Conservation (phyloP, 2,797 vertebrate species). For the Malacoctenus gilli region DNA sequence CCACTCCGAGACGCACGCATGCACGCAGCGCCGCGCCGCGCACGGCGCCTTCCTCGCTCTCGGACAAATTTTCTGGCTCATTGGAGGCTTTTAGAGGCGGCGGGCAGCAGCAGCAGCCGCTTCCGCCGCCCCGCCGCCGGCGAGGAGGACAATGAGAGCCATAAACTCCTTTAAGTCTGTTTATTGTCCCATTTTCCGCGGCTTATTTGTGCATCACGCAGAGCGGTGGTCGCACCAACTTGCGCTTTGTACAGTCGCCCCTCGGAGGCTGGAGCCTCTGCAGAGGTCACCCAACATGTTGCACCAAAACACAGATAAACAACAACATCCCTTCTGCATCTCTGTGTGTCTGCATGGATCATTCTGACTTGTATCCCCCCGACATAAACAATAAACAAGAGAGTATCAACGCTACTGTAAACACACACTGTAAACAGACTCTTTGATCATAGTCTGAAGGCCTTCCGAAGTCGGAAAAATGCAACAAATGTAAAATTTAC, state of each 20-base stretch:
- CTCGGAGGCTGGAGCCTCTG: not conserved
- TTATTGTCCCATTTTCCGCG: constrained; percentile 32
- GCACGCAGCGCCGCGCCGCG: too few relatives aligned
- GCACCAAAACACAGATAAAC: too few relatives aligned
- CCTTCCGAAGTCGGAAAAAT: too few relatives aligned
- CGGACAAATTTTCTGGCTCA: constrained; percentile 59
- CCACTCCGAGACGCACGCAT: constrained; percentile 18
- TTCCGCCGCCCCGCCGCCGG: constrained; percentile 34
- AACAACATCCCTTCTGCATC: too few relatives aligned
- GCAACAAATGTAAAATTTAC: too few relatives aligned
- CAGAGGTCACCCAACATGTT: not conserved
- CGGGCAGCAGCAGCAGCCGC: constrained; percentile 31
- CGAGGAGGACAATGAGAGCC: constrained; percentile 22
- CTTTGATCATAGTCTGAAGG: too few relatives aligned
- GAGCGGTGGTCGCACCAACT: not conserved
- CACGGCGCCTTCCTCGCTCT: constrained; percentile 44
- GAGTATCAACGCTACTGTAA: too few relatives aligned
- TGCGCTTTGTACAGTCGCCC: not conserved
- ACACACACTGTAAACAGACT: too few relatives aligned
- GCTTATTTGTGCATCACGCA: constrained; percentile 7
- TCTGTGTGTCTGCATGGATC: too few relatives aligned
- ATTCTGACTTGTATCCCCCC: too few relatives aligned
- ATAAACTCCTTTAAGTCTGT: constrained; percentile 45
- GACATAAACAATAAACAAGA: too few relatives aligned
- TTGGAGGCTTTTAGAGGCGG: constrained; percentile 53